phyloP scores from a whole-genome alignment of 2,888 invertebrate genomes.

The Campoplex capitator region DNA sequence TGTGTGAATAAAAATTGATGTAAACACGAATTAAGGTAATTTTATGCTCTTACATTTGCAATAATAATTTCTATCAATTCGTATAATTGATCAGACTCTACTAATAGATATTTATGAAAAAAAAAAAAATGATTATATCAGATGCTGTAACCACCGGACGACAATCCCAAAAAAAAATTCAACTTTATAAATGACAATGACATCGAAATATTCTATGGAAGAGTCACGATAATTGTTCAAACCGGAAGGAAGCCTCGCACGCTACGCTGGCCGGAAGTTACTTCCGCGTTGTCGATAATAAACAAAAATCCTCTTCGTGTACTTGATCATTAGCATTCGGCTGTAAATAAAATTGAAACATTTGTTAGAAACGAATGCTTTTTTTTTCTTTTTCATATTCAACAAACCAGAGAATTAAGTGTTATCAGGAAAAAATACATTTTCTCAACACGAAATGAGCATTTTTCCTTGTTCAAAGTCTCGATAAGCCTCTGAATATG shows the following conservation, averaged over 20 bases:
- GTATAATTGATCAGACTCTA: background rate
- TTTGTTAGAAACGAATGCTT: background rate
- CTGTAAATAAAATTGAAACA: background rate
- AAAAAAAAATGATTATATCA: background rate
- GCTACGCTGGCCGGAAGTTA: slow-evolving; percentile 74
- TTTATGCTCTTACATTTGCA: too few species aligned
- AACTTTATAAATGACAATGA: slow-evolving; percentile 34
- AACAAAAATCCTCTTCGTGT: slow-evolving; percentile 31
- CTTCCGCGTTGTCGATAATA: slow-evolving; percentile 74
- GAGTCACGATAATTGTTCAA: slow-evolving; percentile 70
- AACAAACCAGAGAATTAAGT: background rate
- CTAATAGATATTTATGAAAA: background rate
- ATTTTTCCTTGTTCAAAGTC: background rate
- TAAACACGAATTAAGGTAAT: background rate
- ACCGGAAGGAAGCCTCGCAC: slow-evolving; percentile 77
- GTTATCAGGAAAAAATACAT: background rate
- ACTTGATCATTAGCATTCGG: slow-evolving; percentile 1
- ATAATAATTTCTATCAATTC: background rate
- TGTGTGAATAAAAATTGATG: background rate
- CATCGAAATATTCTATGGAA: slow-evolving; percentile 12
- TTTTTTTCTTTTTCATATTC: background rate
- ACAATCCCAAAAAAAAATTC: slow-evolving; percentile 21
- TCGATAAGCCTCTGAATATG: too few species aligned
- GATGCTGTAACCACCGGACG: background rate
- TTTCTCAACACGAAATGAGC: background rate